Evolutionary conservation across 2,113 vertebrate species (phyloP).

Genomic region (Podarcis cretensis): DNA sequence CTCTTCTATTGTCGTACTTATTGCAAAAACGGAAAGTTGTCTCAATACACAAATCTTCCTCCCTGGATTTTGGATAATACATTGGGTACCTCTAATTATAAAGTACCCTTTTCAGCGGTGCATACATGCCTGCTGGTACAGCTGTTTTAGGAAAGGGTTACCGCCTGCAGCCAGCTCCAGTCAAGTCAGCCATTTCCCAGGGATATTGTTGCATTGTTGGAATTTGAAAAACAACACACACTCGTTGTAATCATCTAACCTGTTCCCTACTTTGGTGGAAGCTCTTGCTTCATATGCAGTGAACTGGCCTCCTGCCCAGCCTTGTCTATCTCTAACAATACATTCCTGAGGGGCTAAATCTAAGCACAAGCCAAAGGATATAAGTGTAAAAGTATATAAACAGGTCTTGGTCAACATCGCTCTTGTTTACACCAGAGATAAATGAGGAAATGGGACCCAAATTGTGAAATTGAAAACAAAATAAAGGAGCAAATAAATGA

Average conservation of each 20-base stretch:
- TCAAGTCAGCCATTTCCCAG: background rate
- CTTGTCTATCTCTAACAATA: constrained; percentile 65
- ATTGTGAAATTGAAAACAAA: constrained; percentile 58
- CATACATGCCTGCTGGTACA: background rate
- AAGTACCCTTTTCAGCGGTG: background rate
- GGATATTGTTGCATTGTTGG: background rate
- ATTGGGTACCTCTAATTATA: background rate
- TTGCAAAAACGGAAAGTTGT: background rate
- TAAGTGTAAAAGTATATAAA: constrained; percentile 53
- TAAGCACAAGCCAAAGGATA: constrained; percentile 64
- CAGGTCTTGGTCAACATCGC: constrained; percentile 35
- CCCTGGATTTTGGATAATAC: background rate
- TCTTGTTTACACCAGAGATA: constrained; percentile 54
- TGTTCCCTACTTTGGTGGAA: constrained; percentile 27
- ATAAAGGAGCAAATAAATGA: constrained; percentile 44
- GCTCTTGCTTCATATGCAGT: constrained; percentile 63
- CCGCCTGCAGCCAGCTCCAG: constrained; percentile 37
- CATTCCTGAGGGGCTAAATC: constrained; percentile 66
- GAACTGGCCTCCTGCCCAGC: constrained; percentile 61
- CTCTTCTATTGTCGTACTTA: background rate
- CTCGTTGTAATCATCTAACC: constrained; percentile 36
- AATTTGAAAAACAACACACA: constrained; percentile 36
- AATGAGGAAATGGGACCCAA: constrained; percentile 33
- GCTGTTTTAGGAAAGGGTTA: constrained; percentile 45
- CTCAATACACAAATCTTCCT: background rate